phyloP scores from a whole-genome alignment of 2,113 vertebrate species.

The Callipepla californica region DNA sequence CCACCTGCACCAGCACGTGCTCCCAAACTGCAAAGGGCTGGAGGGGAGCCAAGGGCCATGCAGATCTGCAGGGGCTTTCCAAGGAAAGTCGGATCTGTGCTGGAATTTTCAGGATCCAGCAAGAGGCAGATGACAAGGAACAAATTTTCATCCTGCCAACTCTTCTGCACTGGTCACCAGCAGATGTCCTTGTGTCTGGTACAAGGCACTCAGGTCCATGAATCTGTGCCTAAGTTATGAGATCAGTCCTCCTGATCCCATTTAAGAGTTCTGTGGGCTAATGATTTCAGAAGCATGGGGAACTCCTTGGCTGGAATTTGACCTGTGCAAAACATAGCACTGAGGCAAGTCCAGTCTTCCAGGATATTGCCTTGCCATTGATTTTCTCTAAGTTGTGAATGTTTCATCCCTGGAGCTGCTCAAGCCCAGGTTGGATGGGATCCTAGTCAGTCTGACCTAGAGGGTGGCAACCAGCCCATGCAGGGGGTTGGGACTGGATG shows the following conservation, averaged over 20 bases:
- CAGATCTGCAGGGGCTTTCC: not conserved
- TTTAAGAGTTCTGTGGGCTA: not conserved
- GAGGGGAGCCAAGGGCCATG: not conserved
- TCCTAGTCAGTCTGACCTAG: no score
- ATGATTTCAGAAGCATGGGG: not conserved
- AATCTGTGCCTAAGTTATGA: not conserved
- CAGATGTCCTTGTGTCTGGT: not conserved
- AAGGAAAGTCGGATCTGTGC: not conserved
- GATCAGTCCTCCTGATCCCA: not conserved
- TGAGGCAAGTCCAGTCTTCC: not conserved
- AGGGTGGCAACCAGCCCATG: no score
- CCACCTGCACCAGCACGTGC: fast-evolving
- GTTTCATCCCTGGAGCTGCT: no score
- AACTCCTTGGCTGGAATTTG: not conserved
- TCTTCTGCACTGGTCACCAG: not conserved
- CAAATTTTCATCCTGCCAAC: not conserved
- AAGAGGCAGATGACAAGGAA: not conserved
- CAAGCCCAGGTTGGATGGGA: no score
- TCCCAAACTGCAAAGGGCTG: not conserved
- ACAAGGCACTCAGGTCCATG: not conserved
- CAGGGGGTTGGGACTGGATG: no score
- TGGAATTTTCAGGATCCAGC: not conserved
- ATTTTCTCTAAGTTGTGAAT: not conserved
- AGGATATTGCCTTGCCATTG: not conserved
- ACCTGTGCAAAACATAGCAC: not conserved